These are phyloP conservation scores for Mallotus villosus DNA, from an alignment of 2,797 vertebrate genomes.

Conservation along the genomic window DNA sequence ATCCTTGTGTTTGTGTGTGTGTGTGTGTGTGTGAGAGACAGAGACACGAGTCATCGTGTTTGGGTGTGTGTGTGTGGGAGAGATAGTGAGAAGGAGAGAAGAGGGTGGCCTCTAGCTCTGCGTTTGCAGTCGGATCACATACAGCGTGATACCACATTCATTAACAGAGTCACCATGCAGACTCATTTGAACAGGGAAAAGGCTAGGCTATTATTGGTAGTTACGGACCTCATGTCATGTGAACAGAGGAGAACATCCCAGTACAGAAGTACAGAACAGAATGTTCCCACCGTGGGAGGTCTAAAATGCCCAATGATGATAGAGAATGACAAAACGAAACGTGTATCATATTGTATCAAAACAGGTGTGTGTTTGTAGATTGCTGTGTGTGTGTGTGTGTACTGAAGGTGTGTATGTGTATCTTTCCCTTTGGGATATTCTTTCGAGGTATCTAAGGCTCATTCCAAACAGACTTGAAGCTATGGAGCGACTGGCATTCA, in stretches of 20 bases:
- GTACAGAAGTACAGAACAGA: not conserved
- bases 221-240: conserved; percentile 34
- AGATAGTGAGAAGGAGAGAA: conserved; percentile 21
- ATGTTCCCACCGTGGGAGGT: not conserved
- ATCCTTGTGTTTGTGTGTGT: not conserved
- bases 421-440: conserved; percentile 54
- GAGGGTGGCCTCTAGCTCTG: conserved; percentile 23
- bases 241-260: conserved; percentile 30
- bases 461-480: conserved; percentile 59
- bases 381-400: conserved; percentile 14
- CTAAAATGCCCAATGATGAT: too few relatives aligned
- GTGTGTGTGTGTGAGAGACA: too few relatives aligned
- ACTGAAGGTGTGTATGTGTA: conserved; percentile 49
- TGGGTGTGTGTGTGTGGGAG: too few relatives aligned
- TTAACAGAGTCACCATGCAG: conserved; percentile 64
- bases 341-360: not conserved
- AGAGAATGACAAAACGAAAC: too few relatives aligned
- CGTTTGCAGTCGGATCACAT: conserved; percentile 76
- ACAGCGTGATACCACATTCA: conserved; percentile 67
- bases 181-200: conserved; percentile 62
- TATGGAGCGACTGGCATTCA: conserved; percentile 51
- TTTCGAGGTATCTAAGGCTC: conserved; percentile 61
- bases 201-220: conserved; percentile 51
- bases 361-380: conserved; percentile 12
- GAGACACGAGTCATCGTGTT: too few relatives aligned